phyloP scores from a whole-genome alignment of 2,113 vertebrate species.

The Petrocephalus zakoni region DNA sequence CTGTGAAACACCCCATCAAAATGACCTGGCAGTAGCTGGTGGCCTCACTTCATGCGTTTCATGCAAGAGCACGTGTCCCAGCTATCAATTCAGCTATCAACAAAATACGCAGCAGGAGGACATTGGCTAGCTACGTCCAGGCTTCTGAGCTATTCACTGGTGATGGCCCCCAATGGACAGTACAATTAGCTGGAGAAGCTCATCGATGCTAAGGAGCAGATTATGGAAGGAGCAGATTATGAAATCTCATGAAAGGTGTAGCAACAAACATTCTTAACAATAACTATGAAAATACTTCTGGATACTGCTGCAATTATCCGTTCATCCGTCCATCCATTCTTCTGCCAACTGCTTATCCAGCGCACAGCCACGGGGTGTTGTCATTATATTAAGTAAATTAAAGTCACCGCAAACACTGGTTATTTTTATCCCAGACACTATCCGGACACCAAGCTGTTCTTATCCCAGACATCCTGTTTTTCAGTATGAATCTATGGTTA shows the following conservation, averaged over 20 bases:
- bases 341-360: not conserved
- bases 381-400: not conserved
- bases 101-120: not conserved
- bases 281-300: not conserved
- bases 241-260: no score
- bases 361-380: not conserved
- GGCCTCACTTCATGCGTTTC: not conserved
- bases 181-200: not conserved
- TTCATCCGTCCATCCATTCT: not conserved
- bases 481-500: not conserved
- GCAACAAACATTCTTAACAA: not conserved
- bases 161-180: not conserved
- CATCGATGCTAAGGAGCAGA: not conserved
- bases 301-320: not conserved
- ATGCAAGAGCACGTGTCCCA: not conserved
- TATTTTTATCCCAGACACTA: not conserved
- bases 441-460: not conserved
- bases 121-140: not conserved
- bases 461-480: not conserved
- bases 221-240: not conserved
- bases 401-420: not conserved
- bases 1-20: constrained; percentile 45
- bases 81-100: not conserved
- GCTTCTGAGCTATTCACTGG: not conserved
- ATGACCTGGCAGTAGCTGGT: constrained; percentile 40